These are phyloP conservation scores for Nanorana parkeri DNA, from an alignment of 2,113 vertebrate species.

Conservation along the genomic window DNA sequence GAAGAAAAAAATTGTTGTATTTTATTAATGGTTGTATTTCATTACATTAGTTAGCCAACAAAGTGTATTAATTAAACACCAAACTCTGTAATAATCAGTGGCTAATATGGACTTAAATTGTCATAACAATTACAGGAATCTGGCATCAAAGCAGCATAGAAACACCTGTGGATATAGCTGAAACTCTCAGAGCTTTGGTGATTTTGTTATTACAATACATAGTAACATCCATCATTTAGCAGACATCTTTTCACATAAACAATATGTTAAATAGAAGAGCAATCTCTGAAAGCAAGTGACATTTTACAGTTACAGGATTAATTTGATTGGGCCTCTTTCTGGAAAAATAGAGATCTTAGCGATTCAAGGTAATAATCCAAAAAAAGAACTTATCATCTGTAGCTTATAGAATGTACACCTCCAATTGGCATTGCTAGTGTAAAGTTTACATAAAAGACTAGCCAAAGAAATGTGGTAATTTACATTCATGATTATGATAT, in stretches of 20 bases:
- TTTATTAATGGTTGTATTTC: no score
- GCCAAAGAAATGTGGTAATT: slow-evolving; percentile 36
- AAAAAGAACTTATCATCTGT: slow-evolving; percentile 27
- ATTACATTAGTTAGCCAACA: no score
- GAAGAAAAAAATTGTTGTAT: no score
- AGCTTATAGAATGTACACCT: slow-evolving; percentile 20
- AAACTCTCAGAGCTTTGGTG: no score
- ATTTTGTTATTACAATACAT: no score
- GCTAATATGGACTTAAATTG: no score
- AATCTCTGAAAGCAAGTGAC: slow-evolving; percentile 12
- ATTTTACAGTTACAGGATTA: slow-evolving; percentile 44
- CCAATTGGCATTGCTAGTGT: slow-evolving; percentile 18
- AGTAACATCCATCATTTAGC: neutral
- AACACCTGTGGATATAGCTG: no score
- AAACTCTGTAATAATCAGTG: no score
- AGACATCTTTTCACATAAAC: slow-evolving; percentile 1
- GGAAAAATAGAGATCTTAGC: slow-evolving; percentile 5
- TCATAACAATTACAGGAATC: no score
- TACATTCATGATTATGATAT: slow-evolving; percentile 56
- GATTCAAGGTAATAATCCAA: slow-evolving; percentile 37
- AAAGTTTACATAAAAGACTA: slow-evolving; percentile 52
- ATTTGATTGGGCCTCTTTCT: slow-evolving; percentile 24
- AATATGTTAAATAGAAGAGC: neutral
- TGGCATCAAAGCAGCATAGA: no score
- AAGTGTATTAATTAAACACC: no score